Evolutionary conservation across 2,797 vertebrate species (phyloP).

Genomic region (Aselliscus stoliczkanus): DNA sequence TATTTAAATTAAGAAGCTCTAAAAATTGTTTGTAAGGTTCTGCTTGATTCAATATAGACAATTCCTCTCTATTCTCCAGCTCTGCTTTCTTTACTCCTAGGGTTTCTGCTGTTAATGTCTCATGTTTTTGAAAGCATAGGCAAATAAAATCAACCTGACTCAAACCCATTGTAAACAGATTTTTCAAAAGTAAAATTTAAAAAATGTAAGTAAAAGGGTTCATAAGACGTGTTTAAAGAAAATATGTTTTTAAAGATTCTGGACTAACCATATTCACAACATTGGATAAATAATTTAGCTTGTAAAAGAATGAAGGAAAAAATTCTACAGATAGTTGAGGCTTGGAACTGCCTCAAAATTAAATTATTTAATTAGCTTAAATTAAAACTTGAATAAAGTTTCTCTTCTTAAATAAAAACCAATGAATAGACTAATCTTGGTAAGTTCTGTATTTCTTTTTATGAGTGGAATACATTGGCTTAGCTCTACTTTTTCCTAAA

Average conservation of each 20-base stretch:
- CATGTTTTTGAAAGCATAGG: neutral
- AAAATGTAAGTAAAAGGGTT: neutral
- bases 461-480: neutral
- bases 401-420: neutral
- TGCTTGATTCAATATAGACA: neutral
- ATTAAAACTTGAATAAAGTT: neutral
- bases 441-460: neutral
- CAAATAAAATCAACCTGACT: neutral
- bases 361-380: conserved; percentile 15
- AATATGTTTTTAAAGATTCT: neutral
- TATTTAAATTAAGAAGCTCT: neutral
- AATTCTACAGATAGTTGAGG: neutral
- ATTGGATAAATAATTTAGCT: neutral
- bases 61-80: neutral
- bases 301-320: neutral
- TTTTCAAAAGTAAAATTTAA: neutral
- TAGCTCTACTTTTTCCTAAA: neutral
- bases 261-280: neutral
- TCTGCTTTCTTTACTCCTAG: neutral
- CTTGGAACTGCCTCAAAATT: neutral
- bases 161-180: neutral
- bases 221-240: neutral
- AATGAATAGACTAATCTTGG: neutral
- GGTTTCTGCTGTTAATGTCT: neutral
- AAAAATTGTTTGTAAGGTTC: neutral